A percentile compares a stretch with the other conserved stretches of the same genome.
Conservation (phyloP, 2,113 vertebrate genomes). For the Columbina picui region DNA sequence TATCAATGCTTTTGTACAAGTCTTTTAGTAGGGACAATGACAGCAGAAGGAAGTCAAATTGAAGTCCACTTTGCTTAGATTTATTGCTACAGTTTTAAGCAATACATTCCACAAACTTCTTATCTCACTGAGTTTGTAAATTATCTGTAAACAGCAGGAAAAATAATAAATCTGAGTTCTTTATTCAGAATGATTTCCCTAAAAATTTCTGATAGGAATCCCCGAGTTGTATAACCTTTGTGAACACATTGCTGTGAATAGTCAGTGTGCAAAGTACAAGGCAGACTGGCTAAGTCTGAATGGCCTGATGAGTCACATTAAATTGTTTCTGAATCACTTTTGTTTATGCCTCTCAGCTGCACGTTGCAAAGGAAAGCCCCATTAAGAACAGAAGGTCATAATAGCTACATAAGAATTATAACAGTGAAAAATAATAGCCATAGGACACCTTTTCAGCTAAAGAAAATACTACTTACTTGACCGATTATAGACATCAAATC, state of each 20-base stretch:
- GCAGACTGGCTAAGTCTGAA: neutral
- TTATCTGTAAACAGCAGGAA: neutral
- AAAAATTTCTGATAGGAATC: neutral
- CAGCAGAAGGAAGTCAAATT: neutral
- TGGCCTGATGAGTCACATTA: neutral
- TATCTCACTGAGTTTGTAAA: neutral
- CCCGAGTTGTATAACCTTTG: neutral
- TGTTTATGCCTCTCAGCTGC: neutral
- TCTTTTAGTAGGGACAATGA: neutral
- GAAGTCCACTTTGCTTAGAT: neutral
- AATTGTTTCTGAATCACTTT: neutral
- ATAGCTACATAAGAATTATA: neutral
- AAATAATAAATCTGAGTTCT: neutral
- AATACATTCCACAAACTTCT: neutral
- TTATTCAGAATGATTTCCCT: neutral
- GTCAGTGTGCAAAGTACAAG: neutral
- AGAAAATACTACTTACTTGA: neutral
- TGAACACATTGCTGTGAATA: neutral
- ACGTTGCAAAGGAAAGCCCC: neutral
- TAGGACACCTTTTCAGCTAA: neutral
- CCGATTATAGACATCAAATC: neutral
- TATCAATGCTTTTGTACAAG: neutral
- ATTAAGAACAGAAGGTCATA: neutral
- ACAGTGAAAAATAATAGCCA: neutral
- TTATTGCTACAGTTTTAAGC: neutral